phyloP scores from a whole-genome alignment of 2,888 invertebrate species.

The Augiades crinisus region DNA sequence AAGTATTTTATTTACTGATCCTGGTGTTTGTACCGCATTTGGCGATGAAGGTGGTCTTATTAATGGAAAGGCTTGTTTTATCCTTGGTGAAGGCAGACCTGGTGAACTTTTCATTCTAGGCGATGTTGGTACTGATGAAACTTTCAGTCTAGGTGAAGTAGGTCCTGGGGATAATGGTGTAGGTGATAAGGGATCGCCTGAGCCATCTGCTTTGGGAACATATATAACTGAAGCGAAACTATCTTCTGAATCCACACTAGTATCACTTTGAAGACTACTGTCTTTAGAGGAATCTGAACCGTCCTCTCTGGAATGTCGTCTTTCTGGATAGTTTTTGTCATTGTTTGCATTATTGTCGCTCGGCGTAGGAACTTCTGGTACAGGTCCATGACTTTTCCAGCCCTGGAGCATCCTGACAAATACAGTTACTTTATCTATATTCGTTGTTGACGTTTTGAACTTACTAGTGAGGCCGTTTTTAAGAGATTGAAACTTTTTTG shows the following conservation, averaged over 20 bases:
- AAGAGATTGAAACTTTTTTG: slow-evolving; percentile 88
- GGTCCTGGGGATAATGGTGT: slow-evolving; percentile 83
- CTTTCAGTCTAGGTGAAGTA: slow-evolving; percentile 83
- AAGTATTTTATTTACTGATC: slow-evolving; percentile 78
- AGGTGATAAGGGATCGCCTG: slow-evolving; percentile 80
- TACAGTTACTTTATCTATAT: slow-evolving; percentile 91
- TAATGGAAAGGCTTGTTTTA: slow-evolving; percentile 84
- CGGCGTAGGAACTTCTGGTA: slow-evolving; percentile 68
- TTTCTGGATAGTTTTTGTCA: slow-evolving; percentile 79
- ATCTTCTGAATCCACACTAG: slow-evolving; percentile 96
- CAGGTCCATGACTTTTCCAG: slow-evolving; percentile 84
- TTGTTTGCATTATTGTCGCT: slow-evolving; percentile 67
- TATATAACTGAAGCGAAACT: slow-evolving; percentile 96
- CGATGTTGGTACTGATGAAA: slow-evolving; percentile 89
- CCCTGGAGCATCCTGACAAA: slow-evolving; percentile 93
- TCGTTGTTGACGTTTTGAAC: slow-evolving; percentile 91
- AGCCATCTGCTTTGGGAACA: slow-evolving; percentile 90
- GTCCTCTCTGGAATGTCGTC: slow-evolving; percentile 91
- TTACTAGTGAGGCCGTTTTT: slow-evolving; percentile 92
- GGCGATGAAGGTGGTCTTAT: slow-evolving; percentile 83
- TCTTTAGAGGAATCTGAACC: slow-evolving; percentile 94
- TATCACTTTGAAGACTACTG: slow-evolving; percentile 95
- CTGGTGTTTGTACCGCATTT: slow-evolving; percentile 75
- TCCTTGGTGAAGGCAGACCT: slow-evolving; percentile 84
- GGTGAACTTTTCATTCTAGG: slow-evolving; percentile 87